These are phyloP conservation scores for Sternotherus odoratus DNA, from an alignment of 2,797 vertebrate genomes.

Conservation along the genomic window DNA sequence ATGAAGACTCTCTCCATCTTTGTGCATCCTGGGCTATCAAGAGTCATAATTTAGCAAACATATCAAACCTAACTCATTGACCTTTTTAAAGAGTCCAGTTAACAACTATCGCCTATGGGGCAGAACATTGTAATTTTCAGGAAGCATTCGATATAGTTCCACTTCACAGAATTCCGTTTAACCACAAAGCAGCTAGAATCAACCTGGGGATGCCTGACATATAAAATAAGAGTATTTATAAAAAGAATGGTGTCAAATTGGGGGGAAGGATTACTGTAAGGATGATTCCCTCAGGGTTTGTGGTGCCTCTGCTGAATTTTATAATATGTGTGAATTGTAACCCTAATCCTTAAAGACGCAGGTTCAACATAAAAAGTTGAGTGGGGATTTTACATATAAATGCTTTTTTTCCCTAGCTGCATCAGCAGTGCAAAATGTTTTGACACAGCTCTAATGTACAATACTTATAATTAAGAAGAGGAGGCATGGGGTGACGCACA, in stretches of 20 bases:
- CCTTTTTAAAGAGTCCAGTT: neutral
- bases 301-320: neutral
- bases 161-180: neutral
- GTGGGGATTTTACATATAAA: fast-evolving
- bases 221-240: neutral
- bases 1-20: neutral
- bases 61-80: neutral
- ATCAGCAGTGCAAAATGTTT: neutral
- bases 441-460: neutral
- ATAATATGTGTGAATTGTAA: neutral
- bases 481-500: neutral
- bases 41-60: neutral
- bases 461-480: neutral
- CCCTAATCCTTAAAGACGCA: neutral
- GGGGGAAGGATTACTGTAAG: neutral
- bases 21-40: fast-evolving
- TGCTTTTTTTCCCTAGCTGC: neutral
- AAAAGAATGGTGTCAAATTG: neutral
- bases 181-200: slow-evolving; percentile 4
- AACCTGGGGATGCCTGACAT: neutral
- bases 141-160: neutral
- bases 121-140: slow-evolving; percentile 20
- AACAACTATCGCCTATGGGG: fast-evolving
- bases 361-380: neutral
- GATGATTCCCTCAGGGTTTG: neutral